Percentiles rank a stretch among this genome's conserved stretches.
Evolutionary conservation across 2,888 invertebrate genomes (phyloP).

Genomic region (Chironomus tentans): DNA sequence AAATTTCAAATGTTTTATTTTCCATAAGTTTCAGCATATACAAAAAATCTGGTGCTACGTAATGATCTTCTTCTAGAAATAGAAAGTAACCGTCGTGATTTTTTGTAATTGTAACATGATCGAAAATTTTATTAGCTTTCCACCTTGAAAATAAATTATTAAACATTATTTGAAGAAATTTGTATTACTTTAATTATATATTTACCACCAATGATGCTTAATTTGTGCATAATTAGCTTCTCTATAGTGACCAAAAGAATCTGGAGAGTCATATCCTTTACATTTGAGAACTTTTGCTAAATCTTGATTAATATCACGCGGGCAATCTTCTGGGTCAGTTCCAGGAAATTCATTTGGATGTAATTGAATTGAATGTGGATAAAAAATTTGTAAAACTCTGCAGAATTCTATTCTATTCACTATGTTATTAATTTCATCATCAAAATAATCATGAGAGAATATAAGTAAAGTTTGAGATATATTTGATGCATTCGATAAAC

Average conservation of each 20-base stretch:
- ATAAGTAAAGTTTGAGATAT: constrained; percentile 76
- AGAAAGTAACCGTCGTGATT: not conserved
- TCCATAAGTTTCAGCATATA: not conserved
- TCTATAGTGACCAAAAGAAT: constrained; percentile 85
- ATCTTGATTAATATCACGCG: too few species aligned
- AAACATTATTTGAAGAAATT: too few species aligned
- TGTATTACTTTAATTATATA: too few species aligned
- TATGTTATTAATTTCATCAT: constrained; percentile 73
- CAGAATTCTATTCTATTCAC: constrained; percentile 82
- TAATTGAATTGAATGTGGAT: constrained; percentile 85
- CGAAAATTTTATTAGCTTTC: not conserved
- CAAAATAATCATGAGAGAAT: constrained; percentile 86
- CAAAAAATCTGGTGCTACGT: not conserved
- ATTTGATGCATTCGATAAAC: too few species aligned
- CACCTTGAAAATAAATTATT: constrained; percentile 77
- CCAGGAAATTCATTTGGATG: constrained; percentile 82
- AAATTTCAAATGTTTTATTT: not conserved
- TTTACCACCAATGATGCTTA: constrained; percentile 91
- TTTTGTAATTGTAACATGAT: not conserved
- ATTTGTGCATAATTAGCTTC: constrained; percentile 90
- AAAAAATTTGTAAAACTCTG: too few species aligned
- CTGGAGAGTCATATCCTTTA: constrained; percentile 77
- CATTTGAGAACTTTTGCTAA: constrained; percentile 47
- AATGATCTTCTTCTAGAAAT: not conserved
- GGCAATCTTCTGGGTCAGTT: constrained; percentile 73